A percentile compares a stretch with the other conserved stretches of the same genome.
These are phyloP conservation scores for Mylabris phalerata DNA, from an alignment of 1,140 invertebrate species.

Conservation along the genomic window DNA sequence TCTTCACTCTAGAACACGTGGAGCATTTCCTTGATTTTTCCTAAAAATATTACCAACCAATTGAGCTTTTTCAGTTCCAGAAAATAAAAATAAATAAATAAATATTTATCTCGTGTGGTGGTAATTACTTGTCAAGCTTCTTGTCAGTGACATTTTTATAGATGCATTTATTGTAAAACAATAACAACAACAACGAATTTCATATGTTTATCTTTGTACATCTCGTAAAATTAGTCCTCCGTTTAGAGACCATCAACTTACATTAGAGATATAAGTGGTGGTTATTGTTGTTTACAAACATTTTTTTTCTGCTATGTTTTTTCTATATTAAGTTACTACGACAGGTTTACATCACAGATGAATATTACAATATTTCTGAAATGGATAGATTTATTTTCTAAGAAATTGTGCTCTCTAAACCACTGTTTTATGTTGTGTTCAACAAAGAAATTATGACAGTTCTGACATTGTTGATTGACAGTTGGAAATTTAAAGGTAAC, in stretches of 20 bases:
- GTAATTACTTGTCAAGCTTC: conserved; percentile 17
- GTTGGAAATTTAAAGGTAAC: too few relatives aligned
- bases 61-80: conserved; percentile 2
- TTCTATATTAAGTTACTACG: background rate
- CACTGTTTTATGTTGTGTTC: conserved; percentile 4
- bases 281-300: conserved; percentile 1
- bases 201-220: conserved; percentile 3
- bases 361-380: background rate
- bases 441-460: too few relatives aligned
- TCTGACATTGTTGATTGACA: too few relatives aligned
- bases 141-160: conserved; percentile 15
- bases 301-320: background rate
- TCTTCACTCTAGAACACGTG: conserved; percentile 7
- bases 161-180: background rate
- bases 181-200: conserved; percentile 11
- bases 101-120: conserved; percentile 8
- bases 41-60: too few relatives aligned
- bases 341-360: conserved; percentile 1
- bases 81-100: conserved; percentile 8
- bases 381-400: conserved; percentile 6
- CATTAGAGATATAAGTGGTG: background rate
- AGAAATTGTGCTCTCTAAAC: conserved; percentile 2
- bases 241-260: background rate
- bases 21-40: background rate
- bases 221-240: conserved; percentile 4